phyloP scores from a whole-genome alignment of 2,113 vertebrate species.

The Rutilus rutilus region DNA sequence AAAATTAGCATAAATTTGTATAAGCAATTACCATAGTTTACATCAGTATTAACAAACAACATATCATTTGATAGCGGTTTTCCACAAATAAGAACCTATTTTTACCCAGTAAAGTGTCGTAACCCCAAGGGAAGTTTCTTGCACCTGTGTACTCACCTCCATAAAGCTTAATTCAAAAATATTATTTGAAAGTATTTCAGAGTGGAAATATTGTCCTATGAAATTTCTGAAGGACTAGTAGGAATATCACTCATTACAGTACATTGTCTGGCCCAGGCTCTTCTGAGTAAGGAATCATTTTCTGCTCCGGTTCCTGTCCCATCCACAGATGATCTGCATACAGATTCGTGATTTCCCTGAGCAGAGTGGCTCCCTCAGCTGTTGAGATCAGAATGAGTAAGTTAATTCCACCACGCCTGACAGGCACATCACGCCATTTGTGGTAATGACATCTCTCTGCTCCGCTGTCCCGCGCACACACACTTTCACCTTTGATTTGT shows the following conservation, averaged over 20 bases:
- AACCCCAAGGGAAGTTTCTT: not conserved
- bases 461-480: not conserved
- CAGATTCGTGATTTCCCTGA: slow-evolving; percentile 58
- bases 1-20: not conserved
- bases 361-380: slow-evolving; percentile 29
- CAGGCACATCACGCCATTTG: slow-evolving; percentile 38
- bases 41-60: not conserved
- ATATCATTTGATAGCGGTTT: not conserved
- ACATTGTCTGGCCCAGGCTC: slow-evolving; percentile 44
- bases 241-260: slow-evolving; percentile 55
- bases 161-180: slow-evolving; percentile 35
- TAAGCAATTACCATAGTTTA: not conserved
- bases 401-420: slow-evolving; percentile 47
- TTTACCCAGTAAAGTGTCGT: not conserved
- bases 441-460: slow-evolving; percentile 18
- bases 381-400: slow-evolving; percentile 41
- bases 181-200: slow-evolving; percentile 30
- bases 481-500: slow-evolving; percentile 47
- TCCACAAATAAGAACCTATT: not conserved
- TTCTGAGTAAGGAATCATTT: slow-evolving; percentile 56
- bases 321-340: slow-evolving; percentile 59
- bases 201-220: slow-evolving; percentile 57
- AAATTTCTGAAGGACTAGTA: slow-evolving; percentile 51
- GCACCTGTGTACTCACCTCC: slow-evolving; percentile 17
- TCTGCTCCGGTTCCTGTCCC: slow-evolving; percentile 49